Evolutionary conservation across 2,113 vertebrate genomes (phyloP), one percentile per base, ranked within the genome.

Genomic region (Protomyctophum bolini): DNA sequence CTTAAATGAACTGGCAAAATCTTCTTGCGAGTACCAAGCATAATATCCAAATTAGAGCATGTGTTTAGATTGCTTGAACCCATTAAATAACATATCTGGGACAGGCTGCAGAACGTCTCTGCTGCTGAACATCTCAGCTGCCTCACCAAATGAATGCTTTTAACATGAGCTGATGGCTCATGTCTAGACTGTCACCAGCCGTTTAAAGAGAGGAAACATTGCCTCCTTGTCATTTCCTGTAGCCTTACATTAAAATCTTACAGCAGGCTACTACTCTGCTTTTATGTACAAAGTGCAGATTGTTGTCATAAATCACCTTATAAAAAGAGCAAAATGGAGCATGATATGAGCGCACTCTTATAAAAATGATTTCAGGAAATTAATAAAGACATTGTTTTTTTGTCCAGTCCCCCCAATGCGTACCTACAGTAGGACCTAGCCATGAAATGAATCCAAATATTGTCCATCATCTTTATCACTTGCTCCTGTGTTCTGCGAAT

Each of bases 21-120:
- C 58, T 28, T 62, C 49, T 58, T 73, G 74, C 50, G 41, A 61
- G 51, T 3, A 10, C 72, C 54, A 66, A 55, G 58, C 66, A 1
- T 14, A 65, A 74, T 65, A 58, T 29, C 47, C 70, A 15, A 48
- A 69, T 75, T 58, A 73, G 60, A 79, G 65, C 48, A 78, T 68
- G 64, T 72, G 68, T 76, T 83, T 72, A 75, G n/a, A 54, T 69
- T 21, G 51, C 28, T 28, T 47, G 55, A 73, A 75, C 65, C 48
- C 71, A 12, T 55, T 49, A 48, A 63, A 64, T 75, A 59, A 62
- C 55, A 69, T 66, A 46, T 60, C 67, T 75, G 60, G 59, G 58
- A 79, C 11, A 70, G n/a, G 54, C 47, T 70, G 28, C 52, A 64
- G 41, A 62, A 66, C 41, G 21, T 29, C 54, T 68, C 69, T 48